Conservation (phyloP, 35 echinoderm and acorn worm genomes). For the Stichopus chloronotus region DNA sequence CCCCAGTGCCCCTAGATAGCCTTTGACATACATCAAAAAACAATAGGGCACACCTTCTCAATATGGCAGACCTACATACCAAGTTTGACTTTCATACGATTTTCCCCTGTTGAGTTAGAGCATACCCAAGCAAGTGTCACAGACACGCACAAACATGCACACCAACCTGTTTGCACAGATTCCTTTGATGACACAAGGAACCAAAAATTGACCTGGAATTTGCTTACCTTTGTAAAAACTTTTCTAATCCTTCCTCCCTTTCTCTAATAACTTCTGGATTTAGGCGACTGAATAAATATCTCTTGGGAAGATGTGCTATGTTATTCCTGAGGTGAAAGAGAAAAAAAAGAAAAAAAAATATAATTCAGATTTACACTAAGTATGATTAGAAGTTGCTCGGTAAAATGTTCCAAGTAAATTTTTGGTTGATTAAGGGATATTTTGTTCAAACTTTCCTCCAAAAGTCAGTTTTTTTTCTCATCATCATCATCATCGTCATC, state of each 20-base stretch:
- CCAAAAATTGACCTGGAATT: neutral
- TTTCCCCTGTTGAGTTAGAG: no score
- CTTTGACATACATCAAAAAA: no score
- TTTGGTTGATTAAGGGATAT: neutral
- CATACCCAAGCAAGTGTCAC: no score
- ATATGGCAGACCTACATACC: no score
- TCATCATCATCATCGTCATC: no score
- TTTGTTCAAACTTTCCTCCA: neutral
- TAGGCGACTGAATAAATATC: slow-evolving; percentile 54
- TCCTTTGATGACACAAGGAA: no score
- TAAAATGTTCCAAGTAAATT: neutral
- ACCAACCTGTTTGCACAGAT: no score
- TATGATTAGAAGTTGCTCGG: neutral
- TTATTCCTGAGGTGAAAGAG: neutral
- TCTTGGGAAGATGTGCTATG: slow-evolving; percentile 20
- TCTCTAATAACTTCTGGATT: slow-evolving; percentile 23
- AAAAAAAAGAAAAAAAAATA: neutral
- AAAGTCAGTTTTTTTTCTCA: no score
- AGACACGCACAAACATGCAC: no score
- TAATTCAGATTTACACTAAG: neutral
- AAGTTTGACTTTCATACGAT: no score
- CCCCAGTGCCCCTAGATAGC: no score
- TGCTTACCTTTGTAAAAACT: slow-evolving; percentile 38
- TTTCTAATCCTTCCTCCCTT: slow-evolving; percentile 7
- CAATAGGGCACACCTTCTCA: no score